phyloP scores from a whole-genome alignment of 1,140 invertebrate species.

The Hycleus cichorii region DNA sequence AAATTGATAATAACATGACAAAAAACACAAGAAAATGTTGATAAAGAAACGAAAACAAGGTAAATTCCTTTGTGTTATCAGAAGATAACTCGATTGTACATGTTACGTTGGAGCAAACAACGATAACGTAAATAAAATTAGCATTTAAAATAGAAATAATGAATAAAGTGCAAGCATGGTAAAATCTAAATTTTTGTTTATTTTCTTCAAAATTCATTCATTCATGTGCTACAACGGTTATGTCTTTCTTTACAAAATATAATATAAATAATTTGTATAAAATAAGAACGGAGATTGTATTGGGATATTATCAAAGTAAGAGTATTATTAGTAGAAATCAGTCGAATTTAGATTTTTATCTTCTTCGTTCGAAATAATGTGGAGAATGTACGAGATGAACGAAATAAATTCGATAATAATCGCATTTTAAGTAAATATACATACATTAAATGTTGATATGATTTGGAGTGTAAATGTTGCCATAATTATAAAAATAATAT shows the following conservation, averaged over 20 bases:
- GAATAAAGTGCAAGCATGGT: background rate
- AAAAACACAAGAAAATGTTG: too few relatives aligned
- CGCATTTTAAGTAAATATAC: too few relatives aligned
- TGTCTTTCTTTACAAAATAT: conserved; percentile 29
- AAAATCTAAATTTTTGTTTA: conserved; percentile 32
- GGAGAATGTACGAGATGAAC: too few relatives aligned
- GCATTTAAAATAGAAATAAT: too few relatives aligned
- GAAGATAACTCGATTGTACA: too few relatives aligned
- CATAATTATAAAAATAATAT: conserved; percentile 8
- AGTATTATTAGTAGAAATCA: background rate
- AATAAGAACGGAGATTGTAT: background rate
- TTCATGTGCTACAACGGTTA: conserved; percentile 34
- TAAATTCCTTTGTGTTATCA: too few relatives aligned
- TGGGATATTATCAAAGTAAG: too few relatives aligned
- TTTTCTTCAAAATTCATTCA: conserved; percentile 27
- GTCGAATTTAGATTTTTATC: background rate
- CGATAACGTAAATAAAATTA: too few relatives aligned
- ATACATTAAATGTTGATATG: background rate
- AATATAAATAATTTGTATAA: conserved; percentile 28
- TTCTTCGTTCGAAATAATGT: background rate
- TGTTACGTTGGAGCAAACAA: too few relatives aligned
- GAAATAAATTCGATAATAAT: too few relatives aligned
- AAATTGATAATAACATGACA: too few relatives aligned
- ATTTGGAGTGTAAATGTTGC: conserved; percentile 5
- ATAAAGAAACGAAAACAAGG: too few relatives aligned